Evolutionary conservation across 2,113 vertebrate species (phyloP).

Genomic region (Taurulus bubalis): DNA sequence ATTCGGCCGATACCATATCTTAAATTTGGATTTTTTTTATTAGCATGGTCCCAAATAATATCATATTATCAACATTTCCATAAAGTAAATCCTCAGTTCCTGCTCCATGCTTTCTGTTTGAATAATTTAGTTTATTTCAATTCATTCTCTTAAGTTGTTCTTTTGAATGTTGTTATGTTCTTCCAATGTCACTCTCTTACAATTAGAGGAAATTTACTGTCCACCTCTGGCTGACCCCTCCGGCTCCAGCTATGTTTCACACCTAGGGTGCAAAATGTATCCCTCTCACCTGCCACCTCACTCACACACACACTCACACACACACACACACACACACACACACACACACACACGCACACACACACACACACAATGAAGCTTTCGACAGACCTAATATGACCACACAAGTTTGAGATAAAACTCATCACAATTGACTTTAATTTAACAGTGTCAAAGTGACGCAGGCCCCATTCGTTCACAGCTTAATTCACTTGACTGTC

Average conservation of each 20-base stretch:
- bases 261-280: slow-evolving; percentile 76
- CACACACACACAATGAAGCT: slow-evolving; percentile 5
- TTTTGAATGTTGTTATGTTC: neutral
- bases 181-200: slow-evolving; percentile 36
- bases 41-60: neutral
- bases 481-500: neutral
- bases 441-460: neutral
- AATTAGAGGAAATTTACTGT: slow-evolving; percentile 68
- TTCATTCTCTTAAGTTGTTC: neutral
- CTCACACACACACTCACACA: slow-evolving; percentile 29
- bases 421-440: neutral
- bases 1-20: neutral
- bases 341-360: slow-evolving; percentile 38
- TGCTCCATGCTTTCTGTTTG: neutral
- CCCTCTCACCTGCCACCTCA: slow-evolving; percentile 47
- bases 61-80: neutral
- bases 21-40: neutral
- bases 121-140: neutral
- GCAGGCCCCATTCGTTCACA: neutral
- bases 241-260: slow-evolving; percentile 74
- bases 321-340: slow-evolving; percentile 33
- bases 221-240: slow-evolving; percentile 69
- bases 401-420: neutral
- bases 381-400: slow-evolving; percentile 2
- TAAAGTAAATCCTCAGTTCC: neutral